Conservation (phyloP, 1,140 invertebrate species). For the Leptinotarsa defecta region DNA sequence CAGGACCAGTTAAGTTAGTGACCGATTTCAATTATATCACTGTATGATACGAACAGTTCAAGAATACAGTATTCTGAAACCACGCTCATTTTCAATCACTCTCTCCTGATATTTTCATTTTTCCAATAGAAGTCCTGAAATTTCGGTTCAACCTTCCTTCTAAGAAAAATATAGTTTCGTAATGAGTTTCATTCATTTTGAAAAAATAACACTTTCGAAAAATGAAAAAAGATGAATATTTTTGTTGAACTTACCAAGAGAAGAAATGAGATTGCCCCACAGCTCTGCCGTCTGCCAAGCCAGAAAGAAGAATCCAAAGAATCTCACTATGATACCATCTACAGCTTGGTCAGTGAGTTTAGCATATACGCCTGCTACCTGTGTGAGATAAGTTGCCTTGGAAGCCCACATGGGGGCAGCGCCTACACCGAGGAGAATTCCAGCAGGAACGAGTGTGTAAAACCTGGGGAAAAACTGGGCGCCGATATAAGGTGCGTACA, state of each 20-base stretch:
- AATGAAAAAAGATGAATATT: neutral
- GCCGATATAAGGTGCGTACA: constrained; percentile 91
- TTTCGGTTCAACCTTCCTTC: no score
- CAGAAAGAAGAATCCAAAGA: constrained; percentile 98
- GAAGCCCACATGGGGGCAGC: constrained; percentile 96
- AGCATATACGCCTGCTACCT: constrained; percentile 86
- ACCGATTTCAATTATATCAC: no score
- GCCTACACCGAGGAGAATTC: constrained; percentile 85
- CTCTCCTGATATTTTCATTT: no score
- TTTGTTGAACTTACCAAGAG: constrained; percentile 69
- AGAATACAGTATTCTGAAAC: no score
- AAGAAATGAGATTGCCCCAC: constrained; percentile 96
- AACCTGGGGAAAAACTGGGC: constrained; percentile 90
- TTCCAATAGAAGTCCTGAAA: no score
- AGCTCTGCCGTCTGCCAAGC: constrained; percentile 94
- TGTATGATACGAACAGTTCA: no score
- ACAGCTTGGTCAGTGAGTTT: constrained; percentile 84
- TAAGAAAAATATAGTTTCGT: no score
- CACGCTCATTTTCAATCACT: no score
- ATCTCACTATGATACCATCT: constrained; percentile 89
- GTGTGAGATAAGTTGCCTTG: constrained; percentile 93
- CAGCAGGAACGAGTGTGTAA: constrained; percentile 90
- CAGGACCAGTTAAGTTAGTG: no score
- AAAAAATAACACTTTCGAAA: no score
- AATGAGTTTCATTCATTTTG: no score